phyloP scores from a whole-genome alignment of 2,113 vertebrate species.

The Paralichthys olivaceus region DNA sequence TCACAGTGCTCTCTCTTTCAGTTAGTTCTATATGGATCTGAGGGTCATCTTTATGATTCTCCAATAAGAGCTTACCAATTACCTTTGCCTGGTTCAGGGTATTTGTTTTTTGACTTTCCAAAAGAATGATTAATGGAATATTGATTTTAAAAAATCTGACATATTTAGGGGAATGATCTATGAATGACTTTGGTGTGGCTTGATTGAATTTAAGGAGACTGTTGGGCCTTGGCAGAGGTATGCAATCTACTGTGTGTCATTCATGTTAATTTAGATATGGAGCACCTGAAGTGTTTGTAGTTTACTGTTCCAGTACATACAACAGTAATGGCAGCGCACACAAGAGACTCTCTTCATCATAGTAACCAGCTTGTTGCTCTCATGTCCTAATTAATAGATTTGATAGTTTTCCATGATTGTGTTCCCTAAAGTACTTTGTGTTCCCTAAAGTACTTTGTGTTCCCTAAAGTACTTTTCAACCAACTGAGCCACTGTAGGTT shows the following conservation, averaged over 20 bases:
- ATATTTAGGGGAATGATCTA: no score
- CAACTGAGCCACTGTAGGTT: constrained; percentile 20
- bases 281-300: background rate
- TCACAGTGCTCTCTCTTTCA: no score
- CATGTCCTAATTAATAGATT: constrained; percentile 39
- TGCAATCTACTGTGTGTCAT: no score
- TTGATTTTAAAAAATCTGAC: no score
- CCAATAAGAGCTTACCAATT: background rate
- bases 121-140: no score
- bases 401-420: constrained; percentile 27
- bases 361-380: background rate
- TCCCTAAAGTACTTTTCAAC: constrained; percentile 19
- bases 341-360: background rate
- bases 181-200: no score
- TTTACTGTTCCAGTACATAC: background rate
- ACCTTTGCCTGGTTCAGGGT: no score
- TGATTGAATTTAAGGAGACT: no score
- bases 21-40: no score
- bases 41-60: constrained; percentile 6
- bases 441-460: no score
- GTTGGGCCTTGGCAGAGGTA: no score
- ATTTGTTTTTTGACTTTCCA: no score
- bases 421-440: constrained; percentile 9
- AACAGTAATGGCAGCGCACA: background rate
- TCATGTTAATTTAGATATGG: background rate